A percentile compares a stretch with the other conserved stretches of the same genome.
Evolutionary conservation across 2,888 invertebrate genomes (phyloP).

Genomic region (Unio pictorum): DNA sequence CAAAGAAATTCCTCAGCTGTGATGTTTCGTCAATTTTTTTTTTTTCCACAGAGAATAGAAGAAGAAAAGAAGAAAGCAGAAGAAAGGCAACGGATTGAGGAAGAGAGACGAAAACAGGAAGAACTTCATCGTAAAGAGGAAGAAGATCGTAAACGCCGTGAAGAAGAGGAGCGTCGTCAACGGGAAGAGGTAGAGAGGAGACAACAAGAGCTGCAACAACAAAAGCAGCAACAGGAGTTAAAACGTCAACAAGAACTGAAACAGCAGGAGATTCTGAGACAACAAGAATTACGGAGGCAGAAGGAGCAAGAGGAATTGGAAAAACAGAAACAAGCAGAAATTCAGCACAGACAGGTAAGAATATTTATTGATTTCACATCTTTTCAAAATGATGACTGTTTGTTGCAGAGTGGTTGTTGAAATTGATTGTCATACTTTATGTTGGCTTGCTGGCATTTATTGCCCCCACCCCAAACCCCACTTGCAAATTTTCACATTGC

Average conservation of each 20-base stretch:
- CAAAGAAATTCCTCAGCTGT: too few species aligned
- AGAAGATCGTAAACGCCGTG: constrained; percentile 66
- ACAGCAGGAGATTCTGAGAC: constrained; percentile 65
- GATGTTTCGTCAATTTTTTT: too few species aligned
- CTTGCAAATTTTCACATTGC: too few species aligned
- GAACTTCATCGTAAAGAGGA: neutral
- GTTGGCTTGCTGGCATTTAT: too few species aligned
- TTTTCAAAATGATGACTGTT: too few species aligned
- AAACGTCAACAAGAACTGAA: constrained; percentile 72
- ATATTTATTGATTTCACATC: neutral
- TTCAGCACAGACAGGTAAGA: constrained; percentile 32
- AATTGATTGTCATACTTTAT: too few species aligned
- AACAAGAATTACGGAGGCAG: constrained; percentile 46
- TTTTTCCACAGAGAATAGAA: constrained; percentile 16
- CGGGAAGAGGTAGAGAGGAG: constrained; percentile 49
- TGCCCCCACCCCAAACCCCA: too few species aligned
- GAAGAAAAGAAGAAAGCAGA: constrained; percentile 73
- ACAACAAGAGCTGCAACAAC: constrained; percentile 48
- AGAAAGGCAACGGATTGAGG: constrained; percentile 65
- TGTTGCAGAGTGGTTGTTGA: too few species aligned
- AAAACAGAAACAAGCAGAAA: constrained; percentile 41
- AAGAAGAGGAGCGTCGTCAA: constrained; percentile 19
- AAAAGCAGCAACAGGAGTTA: constrained; percentile 71
- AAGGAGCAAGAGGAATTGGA: constrained; percentile 52
- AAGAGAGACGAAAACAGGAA: constrained; percentile 6